These are phyloP conservation scores for Champsocephalus gunnari DNA, from an alignment of 2,797 vertebrate species.

Conservation along the genomic window DNA sequence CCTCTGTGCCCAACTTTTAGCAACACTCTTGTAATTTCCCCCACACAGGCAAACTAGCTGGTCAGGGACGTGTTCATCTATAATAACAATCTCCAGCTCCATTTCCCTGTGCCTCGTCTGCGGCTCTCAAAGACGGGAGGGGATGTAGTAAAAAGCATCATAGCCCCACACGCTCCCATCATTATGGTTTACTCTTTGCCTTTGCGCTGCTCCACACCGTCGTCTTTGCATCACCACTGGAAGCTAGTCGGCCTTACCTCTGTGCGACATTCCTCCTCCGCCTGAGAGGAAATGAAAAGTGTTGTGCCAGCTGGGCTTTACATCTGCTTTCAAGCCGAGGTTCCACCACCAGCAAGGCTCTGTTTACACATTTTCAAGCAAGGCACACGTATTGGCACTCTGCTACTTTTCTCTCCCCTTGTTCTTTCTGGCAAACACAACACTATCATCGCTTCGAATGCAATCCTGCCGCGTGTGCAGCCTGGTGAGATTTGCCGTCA, in stretches of 20 bases:
- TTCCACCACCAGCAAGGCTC: slow-evolving; percentile 32
- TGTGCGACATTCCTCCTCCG: slow-evolving; percentile 48
- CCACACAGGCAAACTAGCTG: slow-evolving; percentile 61
- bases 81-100: slow-evolving; percentile 82
- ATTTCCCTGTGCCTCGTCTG: slow-evolving; percentile 54
- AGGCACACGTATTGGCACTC: slow-evolving; percentile 47
- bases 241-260: slow-evolving; percentile 46
- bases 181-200: slow-evolving; percentile 64
- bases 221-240: slow-evolving; percentile 26
- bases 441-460: slow-evolving; percentile 34
- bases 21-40: slow-evolving; percentile 75
- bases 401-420: slow-evolving; percentile 48
- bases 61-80: slow-evolving; percentile 78
- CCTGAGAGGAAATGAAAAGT: slow-evolving; percentile 52
- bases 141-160: slow-evolving; percentile 38
- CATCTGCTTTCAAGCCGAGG: slow-evolving; percentile 55
- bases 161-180: slow-evolving; percentile 37
- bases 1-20: slow-evolving; percentile 66
- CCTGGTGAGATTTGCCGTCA: slow-evolving; percentile 45
- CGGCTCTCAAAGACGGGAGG: slow-evolving; percentile 42
- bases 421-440: slow-evolving; percentile 45
- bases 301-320: slow-evolving; percentile 54
- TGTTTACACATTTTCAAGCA: slow-evolving; percentile 65
- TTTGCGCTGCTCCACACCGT: slow-evolving; percentile 21
- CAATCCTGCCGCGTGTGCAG: slow-evolving; percentile 38